Conservation (phyloP, 2,113 vertebrate genomes). For the Eublepharis macularius region DNA sequence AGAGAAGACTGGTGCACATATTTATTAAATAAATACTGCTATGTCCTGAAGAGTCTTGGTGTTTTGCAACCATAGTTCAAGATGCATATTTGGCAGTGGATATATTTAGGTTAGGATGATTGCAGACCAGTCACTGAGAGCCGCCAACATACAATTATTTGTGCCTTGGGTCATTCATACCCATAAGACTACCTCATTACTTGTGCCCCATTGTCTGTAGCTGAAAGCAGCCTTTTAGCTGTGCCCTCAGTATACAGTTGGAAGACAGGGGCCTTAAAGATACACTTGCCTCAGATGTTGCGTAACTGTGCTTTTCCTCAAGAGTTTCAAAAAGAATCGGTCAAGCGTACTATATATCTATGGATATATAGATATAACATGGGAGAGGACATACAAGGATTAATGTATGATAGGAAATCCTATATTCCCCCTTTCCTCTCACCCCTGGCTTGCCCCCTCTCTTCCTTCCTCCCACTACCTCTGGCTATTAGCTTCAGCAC, state of each 20-base stretch:
- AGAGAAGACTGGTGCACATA: neutral
- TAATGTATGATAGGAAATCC: too few species aligned
- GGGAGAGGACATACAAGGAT: too few species aligned
- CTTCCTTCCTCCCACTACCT: too few species aligned
- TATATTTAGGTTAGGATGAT: neutral
- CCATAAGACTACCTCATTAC: neutral
- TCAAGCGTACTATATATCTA: neutral
- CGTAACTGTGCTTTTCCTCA: neutral
- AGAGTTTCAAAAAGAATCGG: neutral
- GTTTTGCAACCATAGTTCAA: neutral
- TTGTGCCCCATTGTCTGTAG: neutral
- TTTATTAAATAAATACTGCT: neutral
- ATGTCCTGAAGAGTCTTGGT: neutral
- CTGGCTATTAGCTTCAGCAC: too few species aligned
- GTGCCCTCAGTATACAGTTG: neutral
- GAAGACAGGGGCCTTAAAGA: slow-evolving; percentile 29
- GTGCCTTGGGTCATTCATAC: neutral
- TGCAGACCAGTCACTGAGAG: neutral
- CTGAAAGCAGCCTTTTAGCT: neutral
- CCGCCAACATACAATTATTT: neutral
- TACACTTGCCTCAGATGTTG: neutral
- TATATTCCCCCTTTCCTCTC: too few species aligned
- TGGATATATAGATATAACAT: neutral
- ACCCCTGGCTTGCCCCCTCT: too few species aligned
- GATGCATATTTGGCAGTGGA: neutral